phyloP scores from a whole-genome alignment of 2,888 invertebrate genomes.

The Drosophila flavopinicola region DNA sequence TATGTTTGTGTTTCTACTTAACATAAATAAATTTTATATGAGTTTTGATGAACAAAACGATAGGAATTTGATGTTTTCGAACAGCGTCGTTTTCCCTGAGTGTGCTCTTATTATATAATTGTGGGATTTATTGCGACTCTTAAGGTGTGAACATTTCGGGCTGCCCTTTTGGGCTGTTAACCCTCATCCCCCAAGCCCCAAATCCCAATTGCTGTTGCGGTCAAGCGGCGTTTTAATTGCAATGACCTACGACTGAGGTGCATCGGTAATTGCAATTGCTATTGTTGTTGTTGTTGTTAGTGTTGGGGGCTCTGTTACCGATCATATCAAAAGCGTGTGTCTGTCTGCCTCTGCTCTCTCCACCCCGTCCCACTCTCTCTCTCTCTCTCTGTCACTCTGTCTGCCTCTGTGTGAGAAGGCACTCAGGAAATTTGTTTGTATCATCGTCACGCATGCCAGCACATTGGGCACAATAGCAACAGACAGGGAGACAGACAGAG shows the following conservation, averaged over 20 bases:
- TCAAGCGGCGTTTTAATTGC: constrained; percentile 63
- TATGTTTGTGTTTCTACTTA: too few relatives aligned
- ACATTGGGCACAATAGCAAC: constrained; percentile 75
- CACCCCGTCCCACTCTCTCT: neutral
- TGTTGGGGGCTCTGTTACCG: constrained; percentile 46
- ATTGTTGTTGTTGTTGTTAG: constrained; percentile 20
- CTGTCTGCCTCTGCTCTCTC: constrained; percentile 2
- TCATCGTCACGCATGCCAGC: constrained; percentile 80
- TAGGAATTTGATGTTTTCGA: too few relatives aligned
- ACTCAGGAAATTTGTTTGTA: constrained; percentile 76
- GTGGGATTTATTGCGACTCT: neutral
- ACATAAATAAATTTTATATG: too few relatives aligned
- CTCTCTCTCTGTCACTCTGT: constrained; percentile 9
- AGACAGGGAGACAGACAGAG: constrained; percentile 8
- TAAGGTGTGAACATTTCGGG: constrained; percentile 3
- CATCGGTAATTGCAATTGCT: constrained; percentile 58
- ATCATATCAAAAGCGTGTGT: constrained; percentile 46
- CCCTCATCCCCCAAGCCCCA: neutral
- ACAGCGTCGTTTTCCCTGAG: neutral
- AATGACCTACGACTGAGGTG: constrained; percentile 56
- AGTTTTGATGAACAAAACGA: too few relatives aligned
- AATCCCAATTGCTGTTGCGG: constrained; percentile 22
- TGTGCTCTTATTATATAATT: neutral
- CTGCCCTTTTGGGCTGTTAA: constrained; percentile 13
- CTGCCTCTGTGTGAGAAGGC: constrained; percentile 35